Conservation (phyloP, 2,797 vertebrate genomes). For the Cryptoprocta ferox region DNA sequence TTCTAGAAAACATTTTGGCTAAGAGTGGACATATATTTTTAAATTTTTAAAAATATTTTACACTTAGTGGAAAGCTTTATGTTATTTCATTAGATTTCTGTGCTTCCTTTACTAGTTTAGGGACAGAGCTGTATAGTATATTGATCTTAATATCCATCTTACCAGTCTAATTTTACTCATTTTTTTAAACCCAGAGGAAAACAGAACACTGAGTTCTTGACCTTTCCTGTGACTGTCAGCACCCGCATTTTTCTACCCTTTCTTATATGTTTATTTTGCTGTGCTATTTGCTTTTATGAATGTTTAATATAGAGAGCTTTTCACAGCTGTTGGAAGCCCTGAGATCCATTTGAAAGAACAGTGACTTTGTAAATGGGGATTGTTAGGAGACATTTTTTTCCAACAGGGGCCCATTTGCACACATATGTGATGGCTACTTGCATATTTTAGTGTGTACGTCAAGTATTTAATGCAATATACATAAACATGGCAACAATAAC, state of each 20-base stretch:
- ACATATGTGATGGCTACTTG: neutral
- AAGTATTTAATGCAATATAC: neutral
- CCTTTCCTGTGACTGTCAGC: neutral
- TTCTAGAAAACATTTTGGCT: neutral
- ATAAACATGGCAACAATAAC: neutral
- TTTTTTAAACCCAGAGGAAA: neutral
- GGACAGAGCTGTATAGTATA: neutral
- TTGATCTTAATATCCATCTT: neutral
- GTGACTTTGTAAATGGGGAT: neutral
- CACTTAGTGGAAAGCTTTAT: neutral
- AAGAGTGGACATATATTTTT: neutral
- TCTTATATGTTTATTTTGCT: slow-evolving; percentile 4
- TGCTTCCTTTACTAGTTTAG: neutral
- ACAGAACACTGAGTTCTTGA: neutral
- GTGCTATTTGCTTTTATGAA: neutral
- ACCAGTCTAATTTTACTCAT: neutral
- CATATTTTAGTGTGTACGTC: neutral
- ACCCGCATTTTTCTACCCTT: neutral
- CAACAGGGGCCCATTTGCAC: neutral
- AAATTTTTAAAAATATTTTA: neutral
- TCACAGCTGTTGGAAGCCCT: neutral
- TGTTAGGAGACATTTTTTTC: slow-evolving; percentile 24
- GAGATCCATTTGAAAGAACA: neutral
- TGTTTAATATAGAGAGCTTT: neutral
- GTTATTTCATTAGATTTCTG: neutral